A percentile compares a stretch with the other conserved stretches of the same genome.
Evolutionary conservation across 1,140 invertebrate genomes (phyloP).

Genomic region (Magallana gigas): DNA sequence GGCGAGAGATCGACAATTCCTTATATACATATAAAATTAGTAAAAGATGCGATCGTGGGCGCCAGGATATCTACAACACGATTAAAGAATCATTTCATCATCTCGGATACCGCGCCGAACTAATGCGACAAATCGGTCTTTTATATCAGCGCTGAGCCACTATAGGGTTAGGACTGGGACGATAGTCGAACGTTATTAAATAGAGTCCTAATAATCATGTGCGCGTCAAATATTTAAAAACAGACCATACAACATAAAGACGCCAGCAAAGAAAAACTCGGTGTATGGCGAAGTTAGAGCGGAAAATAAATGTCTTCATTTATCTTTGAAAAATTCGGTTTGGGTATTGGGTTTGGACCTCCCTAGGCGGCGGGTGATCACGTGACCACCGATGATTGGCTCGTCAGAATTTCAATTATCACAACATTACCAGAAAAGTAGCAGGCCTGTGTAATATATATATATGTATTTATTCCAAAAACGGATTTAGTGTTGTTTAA

Average conservation of each 20-base stretch:
- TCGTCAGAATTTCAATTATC: conserved; percentile 42
- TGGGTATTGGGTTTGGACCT: conserved; percentile 34
- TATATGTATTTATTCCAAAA: conserved; percentile 18
- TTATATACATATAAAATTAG: conserved; percentile 29
- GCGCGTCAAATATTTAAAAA: conserved; percentile 36
- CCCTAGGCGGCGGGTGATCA: conserved; percentile 8
- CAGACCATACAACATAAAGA: conserved; percentile 11
- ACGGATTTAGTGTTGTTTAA: conserved; percentile 1
- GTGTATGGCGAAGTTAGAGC: conserved; percentile 18
- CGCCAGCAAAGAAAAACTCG: not conserved
- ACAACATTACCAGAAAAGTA: conserved; percentile 21
- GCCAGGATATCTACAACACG: not conserved
- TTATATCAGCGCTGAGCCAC: not conserved
- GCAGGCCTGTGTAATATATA: conserved; percentile 31
- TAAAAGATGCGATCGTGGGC: conserved; percentile 21
- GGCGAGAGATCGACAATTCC: not conserved
- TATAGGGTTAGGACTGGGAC: not conserved
- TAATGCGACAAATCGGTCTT: conserved; percentile 15
- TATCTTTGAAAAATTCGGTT: conserved; percentile 30
- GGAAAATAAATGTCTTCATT: conserved; percentile 34
- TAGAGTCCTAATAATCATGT: conserved; percentile 25
- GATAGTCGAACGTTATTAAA: conserved; percentile 34
- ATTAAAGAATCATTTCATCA: conserved; percentile 24
- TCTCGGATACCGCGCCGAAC: not conserved
- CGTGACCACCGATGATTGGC: conserved; percentile 31